Base-by-base conservation (phyloP, 1,140 invertebrate species). In the Lerema accius region DNA sequence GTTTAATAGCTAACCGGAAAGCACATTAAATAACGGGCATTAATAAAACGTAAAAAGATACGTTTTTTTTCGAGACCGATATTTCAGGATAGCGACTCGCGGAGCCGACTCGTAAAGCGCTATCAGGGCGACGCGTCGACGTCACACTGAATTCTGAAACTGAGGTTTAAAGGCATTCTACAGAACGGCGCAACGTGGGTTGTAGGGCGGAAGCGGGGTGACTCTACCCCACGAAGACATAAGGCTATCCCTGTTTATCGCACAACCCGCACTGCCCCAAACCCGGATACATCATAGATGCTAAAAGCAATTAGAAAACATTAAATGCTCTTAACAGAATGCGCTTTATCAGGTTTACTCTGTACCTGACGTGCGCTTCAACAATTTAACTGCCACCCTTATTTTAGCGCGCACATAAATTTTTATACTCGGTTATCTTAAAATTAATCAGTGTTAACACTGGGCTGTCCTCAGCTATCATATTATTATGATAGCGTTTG, bases 91-190 rank as follows among this genome's bases (percentile, higher is more conserved):
- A 26, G 17, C 37, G 37, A 7, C 15, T 40, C 39, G 37, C 51
- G 39, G 51, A 55, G 23, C 51, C 13, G 0, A 42, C 1, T n/a
- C n/a, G 13, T n/a, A 15, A 28, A 19, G 39, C 42, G 11, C 51
- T 55, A 17, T 55, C 13, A 39, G 35, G 37, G 37, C 40, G 19
- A 42, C 51, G 51, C 17, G 51, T 23, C 37, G 17, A 55, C 51
- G 51, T 55, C 51, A 43, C 39, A 55, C 50, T 55, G 50, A 55
- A 11, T 46, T 5, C 50, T 40, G 50, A 42, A 42, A 55, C 37
- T 6, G 17, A n/a, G 5, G 16, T 11, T 40, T 55, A 23, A 40
- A 55, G 37, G 35, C 37, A 15, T 26, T 14, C 26, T 10, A 11
- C 35, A n/a, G 48, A 26, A 40, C 16, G 50, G 10, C 15, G 42